Evolutionary conservation across 1,140 invertebrate species (phyloP).

Genomic region (Pantala flavescens): DNA sequence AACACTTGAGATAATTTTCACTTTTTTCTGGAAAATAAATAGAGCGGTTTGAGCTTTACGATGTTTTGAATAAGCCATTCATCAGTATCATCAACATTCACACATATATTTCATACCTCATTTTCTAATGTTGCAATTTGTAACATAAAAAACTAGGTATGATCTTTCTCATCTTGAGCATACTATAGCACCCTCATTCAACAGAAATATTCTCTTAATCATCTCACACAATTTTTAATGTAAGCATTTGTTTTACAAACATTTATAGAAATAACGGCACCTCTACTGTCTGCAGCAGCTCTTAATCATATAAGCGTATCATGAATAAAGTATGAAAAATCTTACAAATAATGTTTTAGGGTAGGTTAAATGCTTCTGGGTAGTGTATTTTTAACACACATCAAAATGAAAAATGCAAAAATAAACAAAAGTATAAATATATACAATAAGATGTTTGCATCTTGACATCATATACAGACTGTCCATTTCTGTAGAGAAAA

Average conservation of each 20-base stretch:
- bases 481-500: conserved; percentile 1
- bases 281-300: conserved; percentile 3
- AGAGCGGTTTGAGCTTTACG: conserved; percentile 3
- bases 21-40: conserved; percentile 9
- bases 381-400: neutral
- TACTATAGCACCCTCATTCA: conserved; percentile 9
- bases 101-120: neutral
- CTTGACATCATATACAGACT: neutral
- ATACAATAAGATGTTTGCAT: neutral
- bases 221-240: neutral
- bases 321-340: conserved; percentile 8
- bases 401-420: neutral
- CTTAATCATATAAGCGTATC: conserved; percentile 10
- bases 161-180: neutral
- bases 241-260: conserved; percentile 3
- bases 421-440: neutral
- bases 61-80: neutral
- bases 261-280: conserved; percentile 10
- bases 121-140: neutral
- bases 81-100: conserved; percentile 7
- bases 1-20: conserved; percentile 10
- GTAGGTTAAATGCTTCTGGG: conserved; percentile 8
- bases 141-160: conserved; percentile 8
- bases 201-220: neutral
- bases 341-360: conserved; percentile 1